A percentile compares a stretch with the other conserved stretches of the same genome.
These are phyloP conservation scores for Porites cylindrica DNA, from an alignment of 92 coral and sea anemone genomes.

Conservation along the genomic window DNA sequence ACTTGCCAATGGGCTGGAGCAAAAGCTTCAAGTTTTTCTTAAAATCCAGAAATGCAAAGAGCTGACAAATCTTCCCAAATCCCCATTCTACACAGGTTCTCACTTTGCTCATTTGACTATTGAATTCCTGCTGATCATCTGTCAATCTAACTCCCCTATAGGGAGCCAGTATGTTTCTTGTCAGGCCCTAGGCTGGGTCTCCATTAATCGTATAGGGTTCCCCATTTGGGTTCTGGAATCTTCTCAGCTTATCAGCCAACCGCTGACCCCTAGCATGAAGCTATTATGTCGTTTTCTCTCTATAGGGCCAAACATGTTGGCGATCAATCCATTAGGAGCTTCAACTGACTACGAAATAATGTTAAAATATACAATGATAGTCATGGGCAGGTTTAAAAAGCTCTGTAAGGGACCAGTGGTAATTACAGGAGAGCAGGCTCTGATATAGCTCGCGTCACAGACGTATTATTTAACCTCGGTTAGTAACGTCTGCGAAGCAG, in stretches of 20 bases:
- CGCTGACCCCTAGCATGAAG: slow-evolving; percentile 68
- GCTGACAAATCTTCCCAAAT: slow-evolving; percentile 56
- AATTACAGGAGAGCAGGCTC: no score
- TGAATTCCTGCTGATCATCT: slow-evolving; percentile 48
- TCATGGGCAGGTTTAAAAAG: no score
- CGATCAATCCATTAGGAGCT: slow-evolving; percentile 72
- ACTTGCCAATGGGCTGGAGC: slow-evolving; percentile 53
- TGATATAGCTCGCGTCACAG: no score
- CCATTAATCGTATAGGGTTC: slow-evolving; percentile 67
- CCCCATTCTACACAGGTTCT: slow-evolving; percentile 70
- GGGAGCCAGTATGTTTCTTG: slow-evolving; percentile 63
- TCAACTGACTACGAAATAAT: slow-evolving; percentile 57
- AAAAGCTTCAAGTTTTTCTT: slow-evolving; percentile 40
- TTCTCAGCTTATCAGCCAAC: slow-evolving; percentile 30
- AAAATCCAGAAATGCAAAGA: slow-evolving; percentile 59
- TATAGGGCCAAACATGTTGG: slow-evolving; percentile 66
- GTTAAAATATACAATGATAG: no score
- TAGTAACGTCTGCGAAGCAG: no score
- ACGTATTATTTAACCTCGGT: no score
- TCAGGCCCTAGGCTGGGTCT: slow-evolving; percentile 70
- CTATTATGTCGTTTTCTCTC: slow-evolving; percentile 72
- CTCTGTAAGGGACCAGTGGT: no score
- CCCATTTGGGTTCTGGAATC: slow-evolving; percentile 48
- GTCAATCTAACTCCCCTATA: slow-evolving; percentile 61
- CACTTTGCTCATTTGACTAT: slow-evolving; percentile 54